Conservation (phyloP, 2,797 vertebrate genomes). For the Bovichtus variegatus region DNA sequence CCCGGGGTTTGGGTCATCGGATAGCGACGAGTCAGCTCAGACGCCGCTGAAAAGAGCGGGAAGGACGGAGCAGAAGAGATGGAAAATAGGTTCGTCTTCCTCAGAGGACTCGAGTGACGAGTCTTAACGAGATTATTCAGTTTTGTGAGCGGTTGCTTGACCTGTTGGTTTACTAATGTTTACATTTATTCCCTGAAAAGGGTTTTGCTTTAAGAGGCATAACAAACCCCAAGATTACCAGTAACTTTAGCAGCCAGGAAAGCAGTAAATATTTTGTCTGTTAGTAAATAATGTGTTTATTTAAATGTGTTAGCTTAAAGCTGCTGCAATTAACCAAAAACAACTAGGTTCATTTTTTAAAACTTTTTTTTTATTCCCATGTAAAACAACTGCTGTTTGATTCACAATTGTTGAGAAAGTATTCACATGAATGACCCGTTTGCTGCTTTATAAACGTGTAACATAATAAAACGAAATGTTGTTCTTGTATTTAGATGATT, state of each 20-base stretch:
- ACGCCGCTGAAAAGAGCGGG: neutral
- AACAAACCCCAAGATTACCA: neutral
- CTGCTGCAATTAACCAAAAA: neutral
- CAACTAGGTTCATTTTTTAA: neutral
- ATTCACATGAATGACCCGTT: neutral
- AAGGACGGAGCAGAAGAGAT: rapidly evolving
- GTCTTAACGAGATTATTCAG: conserved; percentile 13
- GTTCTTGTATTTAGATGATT: neutral
- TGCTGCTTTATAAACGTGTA: neutral
- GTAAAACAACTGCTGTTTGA: neutral
- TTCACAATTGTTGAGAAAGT: neutral
- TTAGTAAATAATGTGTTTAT: no score
- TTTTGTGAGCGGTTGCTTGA: neutral
- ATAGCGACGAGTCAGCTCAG: conserved; percentile 6
- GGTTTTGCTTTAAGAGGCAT: neutral
- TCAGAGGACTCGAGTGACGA: conserved; percentile 69
- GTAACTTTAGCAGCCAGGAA: neutral
- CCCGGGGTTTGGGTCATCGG: neutral
- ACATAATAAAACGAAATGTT: conserved; percentile 11
- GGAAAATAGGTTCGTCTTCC: conserved; percentile 9
- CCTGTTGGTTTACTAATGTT: neutral
- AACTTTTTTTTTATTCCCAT: neutral
- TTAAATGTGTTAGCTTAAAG: neutral
- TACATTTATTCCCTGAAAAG: neutral
- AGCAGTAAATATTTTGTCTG: neutral